Evolutionary conservation across 2,888 invertebrate species (phyloP), one percentile per base, ranked within the genome.

Genomic region (Epinotia bilunana): DNA sequence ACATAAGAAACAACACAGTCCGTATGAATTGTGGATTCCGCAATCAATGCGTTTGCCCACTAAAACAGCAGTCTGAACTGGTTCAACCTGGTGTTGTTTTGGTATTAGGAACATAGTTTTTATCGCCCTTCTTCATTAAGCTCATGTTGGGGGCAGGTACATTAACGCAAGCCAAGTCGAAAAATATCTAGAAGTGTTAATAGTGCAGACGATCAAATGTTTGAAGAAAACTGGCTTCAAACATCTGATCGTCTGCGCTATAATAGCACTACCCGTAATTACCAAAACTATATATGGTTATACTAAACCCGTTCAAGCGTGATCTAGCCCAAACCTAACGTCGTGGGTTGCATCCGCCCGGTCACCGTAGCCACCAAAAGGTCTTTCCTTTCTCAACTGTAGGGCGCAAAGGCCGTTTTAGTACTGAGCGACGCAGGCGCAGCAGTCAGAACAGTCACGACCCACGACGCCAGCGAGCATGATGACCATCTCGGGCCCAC

Each of bases 391-490:
- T 65, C 53, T 12, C 18, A 3, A 53, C n/a, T 53, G 28, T 6
- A 60, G n/a, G 2, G 58, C 16, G n/a, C 23, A 46, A 46, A 69
- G 11, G 60, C 16, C 23, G n/a, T 69, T 28, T 46, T 60, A 46
- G 23, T 69, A 13, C 18, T 33, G 33, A 3, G n/a, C 28, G 33
- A 18, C 28, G 65, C 62, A 73, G 20, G 72, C 73, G 76, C 58
- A 63, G 72, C 67, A 74, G 72, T 70, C 73, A 55, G 64, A 60
- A 43, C 61, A 72, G 67, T 64, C 68, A 70, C 74, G 70, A 74
- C 76, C 78, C 77, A 78, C 77, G 73, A 11, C 63, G 57, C 57
- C 69, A 75, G 67, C 75, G 75, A 67, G 67, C 75, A 72, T 75
- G 75, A 67, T 72, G 75, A 61, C 23, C 33, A 53, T 62, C 71